Evolutionary conservation across 1,140 invertebrate genomes (phyloP).

Genomic region (Mactra quadrangularis): DNA sequence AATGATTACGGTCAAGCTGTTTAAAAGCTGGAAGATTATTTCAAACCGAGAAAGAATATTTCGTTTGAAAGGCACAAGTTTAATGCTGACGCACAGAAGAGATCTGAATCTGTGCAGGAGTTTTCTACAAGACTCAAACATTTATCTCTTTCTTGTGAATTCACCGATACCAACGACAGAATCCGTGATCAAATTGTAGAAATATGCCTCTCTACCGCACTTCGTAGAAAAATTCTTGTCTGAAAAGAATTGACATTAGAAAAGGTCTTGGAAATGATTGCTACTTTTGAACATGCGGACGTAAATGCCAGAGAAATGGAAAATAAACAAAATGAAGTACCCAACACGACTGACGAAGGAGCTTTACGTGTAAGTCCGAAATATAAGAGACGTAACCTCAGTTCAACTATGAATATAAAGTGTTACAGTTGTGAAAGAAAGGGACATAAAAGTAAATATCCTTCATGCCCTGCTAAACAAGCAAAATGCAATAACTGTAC

Average conservation of each 20-base stretch:
- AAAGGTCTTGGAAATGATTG: constrained; percentile 8
- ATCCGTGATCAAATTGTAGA: constrained; percentile 63
- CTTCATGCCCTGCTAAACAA: not conserved
- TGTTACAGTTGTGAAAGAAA: not conserved
- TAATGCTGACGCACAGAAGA: not conserved
- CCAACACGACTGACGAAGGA: not conserved
- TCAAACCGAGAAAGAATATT: constrained; percentile 44
- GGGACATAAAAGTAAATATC: constrained; percentile 15
- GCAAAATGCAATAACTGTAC: constrained; percentile 45
- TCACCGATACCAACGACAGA: constrained; percentile 25
- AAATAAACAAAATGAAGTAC: not conserved
- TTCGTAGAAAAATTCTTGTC: constrained; percentile 46
- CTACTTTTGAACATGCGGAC: constrained; percentile 12
- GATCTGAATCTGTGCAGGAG: constrained; percentile 4
- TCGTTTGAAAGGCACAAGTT: constrained; percentile 27
- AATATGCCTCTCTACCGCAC: constrained; percentile 10
- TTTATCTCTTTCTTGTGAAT: constrained; percentile 50
- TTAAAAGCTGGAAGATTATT: constrained; percentile 38
- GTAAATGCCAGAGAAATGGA: not conserved
- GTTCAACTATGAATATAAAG: not conserved
- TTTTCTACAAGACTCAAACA: constrained; percentile 32
- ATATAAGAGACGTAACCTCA: not conserved
- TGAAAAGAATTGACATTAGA: constrained; percentile 34
- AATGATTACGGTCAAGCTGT: constrained; percentile 45
- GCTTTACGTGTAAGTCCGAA: not conserved